Evolutionary conservation across 1,140 invertebrate genomes (phyloP), one percentile per base, ranked within the genome.

Genomic region (honey bee (Apis mellifera)): DNA sequence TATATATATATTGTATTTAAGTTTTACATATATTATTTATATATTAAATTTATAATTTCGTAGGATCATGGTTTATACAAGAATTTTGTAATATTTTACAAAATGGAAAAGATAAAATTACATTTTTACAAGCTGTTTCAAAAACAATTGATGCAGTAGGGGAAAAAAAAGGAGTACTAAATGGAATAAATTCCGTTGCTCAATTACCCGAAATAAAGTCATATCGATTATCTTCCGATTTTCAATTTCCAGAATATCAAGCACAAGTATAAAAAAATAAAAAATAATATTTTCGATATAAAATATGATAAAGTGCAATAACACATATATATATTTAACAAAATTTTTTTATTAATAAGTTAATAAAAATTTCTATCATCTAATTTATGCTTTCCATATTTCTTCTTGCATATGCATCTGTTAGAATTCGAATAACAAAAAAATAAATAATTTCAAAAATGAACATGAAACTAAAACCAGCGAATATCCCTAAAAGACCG

Each of bases 401-500:
- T 62, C 12, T 50, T 69, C 26, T 86, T 66, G 55, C 64, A 42
- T 57, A 84, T 74, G 21, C 83, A 78, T 95, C 93, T 65, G 93
- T 93, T 50, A 95, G 87, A 1, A 95, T 85, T 19, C 95, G 91
- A 84, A 95, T 91, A 3, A 95, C 91, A 76, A 96, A 95, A 85
- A 96, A 96, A 78, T 96, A 95, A 9, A 96, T 42, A 60, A 96
- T 92, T 89, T 97, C 96, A 62, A 96, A 95, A 2, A 94, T 95
- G 1, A 96, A 95, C 75, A 96, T 95, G n/a, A 96, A 93, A 70
- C 96, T 96, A 87, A 96, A 96, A 3, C 96, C 96, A 48, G 96
- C 93, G 90, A 96, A 96, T 32, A 96, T 89, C 26, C 96, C 95
- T 1, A 96, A 87, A 0, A 96, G 91, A 12, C 96, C 96, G 0